Percentiles rank a stretch among this genome's conserved stretches.
These are phyloP conservation scores for Plecotus auritus DNA, from an alignment of 2,113 vertebrate species.

Conservation along the genomic window DNA sequence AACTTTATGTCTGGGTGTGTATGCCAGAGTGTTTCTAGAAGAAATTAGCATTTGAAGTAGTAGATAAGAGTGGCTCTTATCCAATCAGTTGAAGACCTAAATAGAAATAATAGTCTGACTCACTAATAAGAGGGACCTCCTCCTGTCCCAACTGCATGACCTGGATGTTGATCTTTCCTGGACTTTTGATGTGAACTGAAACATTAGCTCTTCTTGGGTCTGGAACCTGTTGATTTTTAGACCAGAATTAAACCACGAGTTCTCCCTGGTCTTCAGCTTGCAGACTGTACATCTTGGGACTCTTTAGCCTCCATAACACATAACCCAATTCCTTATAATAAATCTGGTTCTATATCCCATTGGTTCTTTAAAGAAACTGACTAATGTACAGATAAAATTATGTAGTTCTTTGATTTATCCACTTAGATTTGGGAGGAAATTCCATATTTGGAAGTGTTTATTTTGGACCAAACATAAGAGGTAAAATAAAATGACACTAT, in stretches of 20 bases:
- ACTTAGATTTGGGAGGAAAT: not conserved
- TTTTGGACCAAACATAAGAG: not conserved
- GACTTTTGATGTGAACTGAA: not conserved
- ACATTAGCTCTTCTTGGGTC: not conserved
- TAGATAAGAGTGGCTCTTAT: not conserved
- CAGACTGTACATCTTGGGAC: not conserved
- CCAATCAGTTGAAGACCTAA: not conserved
- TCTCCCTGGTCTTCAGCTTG: not conserved
- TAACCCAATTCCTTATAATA: not conserved
- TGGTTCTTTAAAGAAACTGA: not conserved
- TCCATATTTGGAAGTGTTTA: not conserved
- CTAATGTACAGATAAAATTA: not conserved
- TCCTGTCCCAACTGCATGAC: not conserved
- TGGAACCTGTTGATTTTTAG: not conserved
- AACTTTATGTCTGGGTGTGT: not conserved
- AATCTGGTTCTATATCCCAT: not conserved
- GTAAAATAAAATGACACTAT: not conserved
- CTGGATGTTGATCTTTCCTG: not conserved
- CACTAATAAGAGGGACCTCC: not conserved
- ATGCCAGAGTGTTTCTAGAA: not conserved
- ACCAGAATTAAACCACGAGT: not conserved
- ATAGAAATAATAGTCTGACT: not conserved
- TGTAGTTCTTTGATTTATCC: not conserved
- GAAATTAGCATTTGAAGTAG: not conserved
- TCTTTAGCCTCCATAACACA: not conserved